Percentiles rank a stretch among this genome's conserved stretches.
Conservation (phyloP, 1,140 invertebrate species). For the Drosophila suzukii region DNA sequence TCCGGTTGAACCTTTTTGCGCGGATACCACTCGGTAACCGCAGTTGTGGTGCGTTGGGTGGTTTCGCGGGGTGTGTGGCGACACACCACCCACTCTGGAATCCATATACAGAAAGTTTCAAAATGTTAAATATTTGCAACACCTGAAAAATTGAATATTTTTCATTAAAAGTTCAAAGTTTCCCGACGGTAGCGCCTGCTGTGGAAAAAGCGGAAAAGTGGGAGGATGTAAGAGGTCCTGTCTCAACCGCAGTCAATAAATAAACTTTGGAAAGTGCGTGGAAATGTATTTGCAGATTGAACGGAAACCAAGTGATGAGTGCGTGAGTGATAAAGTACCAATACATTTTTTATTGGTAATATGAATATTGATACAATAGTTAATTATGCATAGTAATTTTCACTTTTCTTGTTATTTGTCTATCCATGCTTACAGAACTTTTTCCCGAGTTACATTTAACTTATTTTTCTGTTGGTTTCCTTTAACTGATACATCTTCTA, state of each 20-base stretch:
- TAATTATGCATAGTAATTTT: background rate
- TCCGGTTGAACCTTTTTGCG: constrained; percentile 26
- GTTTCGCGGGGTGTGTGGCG: background rate
- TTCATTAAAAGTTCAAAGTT: constrained; percentile 81
- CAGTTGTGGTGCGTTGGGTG: constrained; percentile 17
- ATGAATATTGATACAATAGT: background rate
- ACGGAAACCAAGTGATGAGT: background rate
- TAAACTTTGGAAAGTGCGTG: constrained; percentile 75
- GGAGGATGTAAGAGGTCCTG: background rate
- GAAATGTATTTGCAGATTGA: constrained; percentile 49
- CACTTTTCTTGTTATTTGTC: too few relatives aligned
- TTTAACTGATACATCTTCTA: too few relatives aligned
- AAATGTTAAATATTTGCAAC: constrained; percentile 77
- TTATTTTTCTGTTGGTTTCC: background rate
- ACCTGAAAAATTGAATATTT: constrained; percentile 82
- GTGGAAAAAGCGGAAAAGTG: background rate
- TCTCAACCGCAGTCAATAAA: constrained; percentile 69
- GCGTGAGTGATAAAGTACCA: background rate
- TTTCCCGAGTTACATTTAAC: background rate
- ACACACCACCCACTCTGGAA: constrained; percentile 1
- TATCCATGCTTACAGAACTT: background rate
- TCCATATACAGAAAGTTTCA: constrained; percentile 44
- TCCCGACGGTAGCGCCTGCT: constrained; percentile 45
- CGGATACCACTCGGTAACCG: constrained; percentile 22
- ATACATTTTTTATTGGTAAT: too few relatives aligned